phyloP scores from a whole-genome alignment of 2,797 vertebrate species.

The Babyrousa celebensis region DNA sequence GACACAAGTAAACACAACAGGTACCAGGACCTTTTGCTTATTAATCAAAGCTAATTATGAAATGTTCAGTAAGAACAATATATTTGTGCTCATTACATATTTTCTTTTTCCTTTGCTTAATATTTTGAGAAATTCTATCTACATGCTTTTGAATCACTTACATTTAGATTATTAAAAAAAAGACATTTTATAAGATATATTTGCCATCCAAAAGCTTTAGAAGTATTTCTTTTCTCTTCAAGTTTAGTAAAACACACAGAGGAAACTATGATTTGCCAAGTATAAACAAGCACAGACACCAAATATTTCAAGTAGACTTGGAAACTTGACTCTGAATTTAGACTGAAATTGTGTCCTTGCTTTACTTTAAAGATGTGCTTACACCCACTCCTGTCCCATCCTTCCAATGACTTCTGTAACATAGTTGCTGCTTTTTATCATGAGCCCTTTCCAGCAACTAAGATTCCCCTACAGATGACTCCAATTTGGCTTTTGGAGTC shows the following conservation, averaged over 20 bases:
- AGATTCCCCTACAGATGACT: not conserved
- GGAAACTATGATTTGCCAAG: not conserved
- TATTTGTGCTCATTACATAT: not conserved
- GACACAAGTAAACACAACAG: not conserved
- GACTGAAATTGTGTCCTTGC: not conserved
- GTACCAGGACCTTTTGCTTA: not conserved
- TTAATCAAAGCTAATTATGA: conserved; percentile 14
- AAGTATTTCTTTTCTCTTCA: conserved; percentile 38
- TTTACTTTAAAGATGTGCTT: not conserved
- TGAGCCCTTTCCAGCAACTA: not conserved
- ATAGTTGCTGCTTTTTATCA: conserved; percentile 25
- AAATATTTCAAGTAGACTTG: conserved; percentile 37
- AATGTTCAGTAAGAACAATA: conserved; percentile 52
- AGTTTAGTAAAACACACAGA: conserved; percentile 60
- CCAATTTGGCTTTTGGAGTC: not conserved
- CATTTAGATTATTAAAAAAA: not conserved
- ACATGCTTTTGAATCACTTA: conserved; percentile 35
- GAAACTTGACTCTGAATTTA: conserved; percentile 39
- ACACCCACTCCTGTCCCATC: not conserved
- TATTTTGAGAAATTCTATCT: conserved; percentile 32
- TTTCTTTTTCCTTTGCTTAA: conserved; percentile 33
- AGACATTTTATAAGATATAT: conserved; percentile 39
- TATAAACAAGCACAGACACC: conserved; percentile 36
- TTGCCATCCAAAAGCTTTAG: conserved; percentile 35
- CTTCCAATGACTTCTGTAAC: not conserved